phyloP scores from a whole-genome alignment of 2,888 invertebrate species.

The Chrysolina oricalcia region DNA sequence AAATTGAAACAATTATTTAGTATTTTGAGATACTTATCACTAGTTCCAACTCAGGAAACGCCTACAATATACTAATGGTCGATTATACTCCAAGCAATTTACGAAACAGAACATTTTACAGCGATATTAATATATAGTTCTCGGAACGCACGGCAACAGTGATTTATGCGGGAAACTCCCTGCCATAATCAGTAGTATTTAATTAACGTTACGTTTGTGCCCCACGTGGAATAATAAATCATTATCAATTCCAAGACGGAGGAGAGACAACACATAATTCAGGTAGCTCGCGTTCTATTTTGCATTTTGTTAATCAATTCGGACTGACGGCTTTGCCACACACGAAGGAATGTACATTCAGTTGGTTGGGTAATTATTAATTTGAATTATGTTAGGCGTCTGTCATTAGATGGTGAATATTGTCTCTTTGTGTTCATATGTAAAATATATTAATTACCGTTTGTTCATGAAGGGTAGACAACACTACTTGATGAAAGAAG shows the following conservation, averaged over 20 bases:
- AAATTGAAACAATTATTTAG: not conserved
- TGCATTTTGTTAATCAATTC: constrained; percentile 17
- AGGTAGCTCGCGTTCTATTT: constrained; percentile 19
- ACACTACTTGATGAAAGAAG: no score
- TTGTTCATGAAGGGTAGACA: no score
- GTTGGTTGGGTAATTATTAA: not conserved
- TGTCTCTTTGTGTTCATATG: no score
- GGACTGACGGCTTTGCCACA: constrained; percentile 13
- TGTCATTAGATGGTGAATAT: not conserved
- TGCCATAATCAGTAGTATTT: constrained; percentile 10
- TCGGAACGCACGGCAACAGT: not conserved
- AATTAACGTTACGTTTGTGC: constrained; percentile 18
- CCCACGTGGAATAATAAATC: constrained; percentile 17
- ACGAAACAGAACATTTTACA: constrained; percentile 11
- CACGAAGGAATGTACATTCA: constrained; percentile 4
- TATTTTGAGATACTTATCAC: not conserved
- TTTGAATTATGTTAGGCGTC: not conserved
- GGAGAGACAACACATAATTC: constrained; percentile 19
- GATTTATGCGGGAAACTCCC: constrained; percentile 17
- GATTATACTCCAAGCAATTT: not conserved
- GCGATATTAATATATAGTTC: constrained; percentile 14
- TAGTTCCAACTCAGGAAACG: not conserved
- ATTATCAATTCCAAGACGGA: constrained; percentile 17
- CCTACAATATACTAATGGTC: not conserved
- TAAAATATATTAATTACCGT: no score